Evolutionary conservation across 2,888 invertebrate genomes (phyloP), one percentile per base, ranked within the genome.

Genomic region (Heteropelma amictum): DNA sequence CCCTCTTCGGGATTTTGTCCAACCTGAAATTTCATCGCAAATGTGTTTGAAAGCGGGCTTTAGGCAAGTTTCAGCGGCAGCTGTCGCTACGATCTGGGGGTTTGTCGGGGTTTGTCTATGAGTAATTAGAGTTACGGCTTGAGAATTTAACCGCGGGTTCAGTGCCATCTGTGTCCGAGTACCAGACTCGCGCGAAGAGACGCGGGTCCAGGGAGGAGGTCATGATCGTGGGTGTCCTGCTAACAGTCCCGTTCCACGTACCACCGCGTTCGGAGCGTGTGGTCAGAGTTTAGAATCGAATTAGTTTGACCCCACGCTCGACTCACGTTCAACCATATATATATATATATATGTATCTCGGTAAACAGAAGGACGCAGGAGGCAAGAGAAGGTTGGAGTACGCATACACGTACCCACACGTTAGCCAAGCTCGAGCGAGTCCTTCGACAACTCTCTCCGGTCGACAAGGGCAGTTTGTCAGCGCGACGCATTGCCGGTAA

Each of bases 271-370:
- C 53, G 73, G 75, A 80, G 77, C 77, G 82, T 86, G 87, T 82
- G 88, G 88, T 88, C 89, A 87, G 89, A 89, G 87, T 89, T 89
- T 88, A 89, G 88, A 88, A 89, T 88, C 89, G 89, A 89, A 89
- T 89, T 89, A 89, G 89, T 89, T 89, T 89, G 84, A 87, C 87
- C 84, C 85, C 82, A 79, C n/a, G 79, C 82, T 76, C 82, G 84
- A 75, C 85, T 82, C 64, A 51, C 75, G 58, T 58, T 33, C 51
- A 51, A 26, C 14, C 3, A 1, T 6, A 38, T 14, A 38, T 14
- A 6, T 1, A 12, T n/a, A 12, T 2, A 12, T 53, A 56, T 60
- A 56, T 47, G 42, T 53, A 79, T 76, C 35, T 67, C 73, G 12
- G 76, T 77, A 49, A 73, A 63, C 67, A 61, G 76, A 40, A 58